phyloP scores from a whole-genome alignment of 2,888 invertebrate genomes.

The Heterodera filipjevi region DNA sequence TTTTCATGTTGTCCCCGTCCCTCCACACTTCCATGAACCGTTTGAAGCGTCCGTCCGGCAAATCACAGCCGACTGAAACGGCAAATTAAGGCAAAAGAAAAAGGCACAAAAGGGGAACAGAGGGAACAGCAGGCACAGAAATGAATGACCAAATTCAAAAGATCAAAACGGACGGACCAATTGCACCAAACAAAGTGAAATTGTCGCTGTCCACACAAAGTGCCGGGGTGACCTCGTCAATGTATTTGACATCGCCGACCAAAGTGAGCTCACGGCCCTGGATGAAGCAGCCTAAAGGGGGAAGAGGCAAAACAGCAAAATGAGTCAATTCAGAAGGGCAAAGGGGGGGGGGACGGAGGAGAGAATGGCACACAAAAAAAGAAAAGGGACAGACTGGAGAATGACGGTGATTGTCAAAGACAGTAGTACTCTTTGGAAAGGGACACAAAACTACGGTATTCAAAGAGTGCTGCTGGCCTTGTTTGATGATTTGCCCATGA shows the following conservation, averaged over 20 bases:
- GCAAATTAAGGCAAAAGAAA: not conserved
- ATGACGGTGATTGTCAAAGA: conserved; percentile 24
- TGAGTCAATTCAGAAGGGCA: too few relatives aligned
- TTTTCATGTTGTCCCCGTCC: conserved; percentile 43
- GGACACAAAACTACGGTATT: not conserved
- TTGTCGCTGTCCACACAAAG: conserved; percentile 44
- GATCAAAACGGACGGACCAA: not conserved
- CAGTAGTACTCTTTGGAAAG: too few relatives aligned
- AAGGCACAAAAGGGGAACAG: too few relatives aligned
- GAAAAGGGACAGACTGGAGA: not conserved
- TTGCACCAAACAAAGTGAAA: conserved; percentile 29
- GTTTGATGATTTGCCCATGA: conserved; percentile 45
- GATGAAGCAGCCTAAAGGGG: conserved; percentile 41
- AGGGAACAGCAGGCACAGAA: too few relatives aligned
- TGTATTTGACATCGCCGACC: conserved; percentile 48
- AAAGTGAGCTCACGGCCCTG: conserved; percentile 38
- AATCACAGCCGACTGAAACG: conserved; percentile 38
- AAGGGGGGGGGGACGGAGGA: too few relatives aligned
- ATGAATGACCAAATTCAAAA: not conserved
- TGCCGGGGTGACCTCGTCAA: conserved; percentile 35
- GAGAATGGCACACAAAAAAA: not conserved
- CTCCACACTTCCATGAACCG: conserved; percentile 46
- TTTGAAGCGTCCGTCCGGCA: conserved; percentile 43
- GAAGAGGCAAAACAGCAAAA: not conserved
- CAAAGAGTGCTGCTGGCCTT: conserved; percentile 33